Base-by-base conservation (phyloP, 2,797 vertebrate species). In the Chrosomus eos region DNA sequence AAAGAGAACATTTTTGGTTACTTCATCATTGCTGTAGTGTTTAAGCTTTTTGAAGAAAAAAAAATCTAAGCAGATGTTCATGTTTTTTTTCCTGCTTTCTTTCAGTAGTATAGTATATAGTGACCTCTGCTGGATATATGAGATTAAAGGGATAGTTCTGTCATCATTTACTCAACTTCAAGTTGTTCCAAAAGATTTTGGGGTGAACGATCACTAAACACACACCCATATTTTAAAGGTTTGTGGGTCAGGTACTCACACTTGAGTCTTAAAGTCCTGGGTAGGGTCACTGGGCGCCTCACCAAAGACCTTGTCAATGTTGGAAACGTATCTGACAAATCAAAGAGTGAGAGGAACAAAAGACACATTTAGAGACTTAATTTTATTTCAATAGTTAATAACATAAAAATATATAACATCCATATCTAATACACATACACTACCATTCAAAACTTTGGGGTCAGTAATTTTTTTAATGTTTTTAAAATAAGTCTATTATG, bases 201-300 rank as follows among this genome's bases (percentile, higher is more conserved):
- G 45, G 13, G 28, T 74, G 28, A 23, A 28, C 10, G 1, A 58
- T 58, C 7, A 21, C 6, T 45, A 33, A 18, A 31, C 38, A 66
- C 48, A 55, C 23, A 40, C n/a, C 58, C 5, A 31, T 33, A 71
- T 13, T 16, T 10, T 31, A 23, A 79, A 45, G n/a, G 38, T 85
- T 75, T 76, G 28, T 45, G 6, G 14, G 8, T 67, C 45, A 67
- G 53, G 55, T 38, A 93, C 95, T 89, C 94, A 99, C 98, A 99
- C 97, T 96, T 99, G 98, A 81, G 97, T 98, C 95, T 97, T 99
- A 94, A 99, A 99, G 93, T 99, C 98, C 93, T 99, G 98, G 21
- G 97, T 98, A 60, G 98, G 97, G 90, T 99, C 98, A 0, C 96
- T 92, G 2, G 98, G 97, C 5, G 97, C 96, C 13, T 96, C 98